Conservation (phyloP, 2,113 vertebrate genomes). For the Indicator indicator region DNA sequence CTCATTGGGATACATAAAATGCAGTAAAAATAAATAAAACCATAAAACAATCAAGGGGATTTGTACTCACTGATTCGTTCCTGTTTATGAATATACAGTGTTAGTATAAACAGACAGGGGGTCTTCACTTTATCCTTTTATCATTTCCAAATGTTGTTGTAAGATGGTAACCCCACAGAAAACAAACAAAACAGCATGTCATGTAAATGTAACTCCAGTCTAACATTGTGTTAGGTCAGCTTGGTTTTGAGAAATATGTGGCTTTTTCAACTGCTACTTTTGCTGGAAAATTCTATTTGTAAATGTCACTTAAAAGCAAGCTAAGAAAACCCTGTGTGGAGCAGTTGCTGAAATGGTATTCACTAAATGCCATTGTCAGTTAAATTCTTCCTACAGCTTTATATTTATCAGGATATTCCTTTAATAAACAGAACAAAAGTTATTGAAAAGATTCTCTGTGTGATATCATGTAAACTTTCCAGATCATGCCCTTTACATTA, state of each 20-base stretch:
- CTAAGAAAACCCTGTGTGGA: not conserved
- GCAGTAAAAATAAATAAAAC: slow-evolving; percentile 61
- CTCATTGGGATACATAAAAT: slow-evolving; percentile 12
- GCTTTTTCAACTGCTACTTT: slow-evolving; percentile 53
- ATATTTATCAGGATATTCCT: not conserved
- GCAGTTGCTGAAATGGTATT: not conserved
- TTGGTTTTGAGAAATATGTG: slow-evolving; percentile 33
- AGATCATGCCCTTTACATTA: not conserved
- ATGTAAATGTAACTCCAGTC: slow-evolving; percentile 55
- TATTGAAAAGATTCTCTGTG: not conserved
- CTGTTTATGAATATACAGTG: slow-evolving; percentile 54
- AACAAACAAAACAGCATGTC: slow-evolving; percentile 61
- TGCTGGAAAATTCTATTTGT: slow-evolving; percentile 18
- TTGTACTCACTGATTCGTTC: slow-evolving; percentile 52
- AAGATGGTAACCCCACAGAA: slow-evolving; percentile 49
- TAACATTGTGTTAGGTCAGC: slow-evolving; percentile 38
- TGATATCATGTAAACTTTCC: not conserved
- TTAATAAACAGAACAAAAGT: not conserved
- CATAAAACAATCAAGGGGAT: slow-evolving; percentile 53
- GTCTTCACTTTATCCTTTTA: slow-evolving; percentile 66
- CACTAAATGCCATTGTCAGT: not conserved
- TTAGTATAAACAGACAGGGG: slow-evolving; percentile 60
- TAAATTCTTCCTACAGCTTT: not conserved
- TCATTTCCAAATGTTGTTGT: slow-evolving; percentile 70
- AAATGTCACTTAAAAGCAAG: slow-evolving; percentile 22